Percentiles rank a stretch among this genome's conserved stretches.
Conservation (phyloP, 2,888 invertebrate genomes). For the Anaspis maculata region DNA sequence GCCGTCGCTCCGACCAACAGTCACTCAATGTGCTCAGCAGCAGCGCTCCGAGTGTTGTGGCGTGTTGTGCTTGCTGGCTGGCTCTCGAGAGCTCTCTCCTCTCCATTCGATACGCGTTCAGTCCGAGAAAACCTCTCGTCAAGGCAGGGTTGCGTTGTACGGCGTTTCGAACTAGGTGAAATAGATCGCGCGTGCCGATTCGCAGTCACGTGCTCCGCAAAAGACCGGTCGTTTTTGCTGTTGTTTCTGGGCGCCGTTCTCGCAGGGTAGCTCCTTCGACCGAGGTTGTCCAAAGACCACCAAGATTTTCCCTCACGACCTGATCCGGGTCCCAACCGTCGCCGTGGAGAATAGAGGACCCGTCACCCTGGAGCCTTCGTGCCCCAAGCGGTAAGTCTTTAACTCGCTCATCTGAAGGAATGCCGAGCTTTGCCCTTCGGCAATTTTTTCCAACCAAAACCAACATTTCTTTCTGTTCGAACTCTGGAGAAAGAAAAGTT, state of each 20-base stretch:
- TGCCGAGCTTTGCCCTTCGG: too few species aligned
- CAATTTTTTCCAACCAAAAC: too few species aligned
- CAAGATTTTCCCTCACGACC: conserved; percentile 34
- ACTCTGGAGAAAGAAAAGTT: too few species aligned
- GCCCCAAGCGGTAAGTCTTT: conserved; percentile 35
- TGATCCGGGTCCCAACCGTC: conserved; percentile 23
- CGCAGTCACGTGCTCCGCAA: conserved; percentile 10
- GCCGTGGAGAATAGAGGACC: conserved; percentile 34
- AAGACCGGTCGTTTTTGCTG: neutral
- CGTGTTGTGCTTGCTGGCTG: too few species aligned
- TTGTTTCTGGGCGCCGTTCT: too few species aligned
- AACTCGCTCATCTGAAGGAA: too few species aligned
- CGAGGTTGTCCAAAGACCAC: too few species aligned
- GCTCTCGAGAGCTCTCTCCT: too few species aligned
- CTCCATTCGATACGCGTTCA: conserved; percentile 8
- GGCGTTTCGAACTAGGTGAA: conserved; percentile 18
- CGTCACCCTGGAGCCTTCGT: conserved; percentile 40
- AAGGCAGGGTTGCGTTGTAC: conserved; percentile 15
- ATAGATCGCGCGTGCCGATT: conserved; percentile 12
- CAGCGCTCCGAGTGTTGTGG: too few species aligned
- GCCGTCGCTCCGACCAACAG: conserved; percentile 25
- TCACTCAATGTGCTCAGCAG: conserved; percentile 16
- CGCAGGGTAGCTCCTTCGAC: conserved; percentile 6
- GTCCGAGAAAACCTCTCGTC: conserved; percentile 20
- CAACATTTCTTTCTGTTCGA: too few species aligned